Conservation (phyloP, 2,797 vertebrate species). For the Hyperoplus immaculatus region DNA sequence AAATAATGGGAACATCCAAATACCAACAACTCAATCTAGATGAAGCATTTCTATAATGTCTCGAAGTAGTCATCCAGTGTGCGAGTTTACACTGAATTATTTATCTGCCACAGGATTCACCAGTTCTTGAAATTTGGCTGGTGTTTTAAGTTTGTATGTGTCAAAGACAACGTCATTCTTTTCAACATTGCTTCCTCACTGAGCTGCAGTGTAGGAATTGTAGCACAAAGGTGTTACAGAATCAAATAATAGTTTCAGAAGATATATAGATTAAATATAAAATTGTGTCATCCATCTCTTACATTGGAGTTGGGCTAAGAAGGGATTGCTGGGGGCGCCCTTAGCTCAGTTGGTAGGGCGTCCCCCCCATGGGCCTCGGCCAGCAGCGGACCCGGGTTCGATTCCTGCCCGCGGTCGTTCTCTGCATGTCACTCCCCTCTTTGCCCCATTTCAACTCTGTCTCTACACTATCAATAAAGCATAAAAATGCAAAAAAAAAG, state of each 20-base stretch:
- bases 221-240: background rate
- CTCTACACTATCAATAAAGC: too few species aligned
- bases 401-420: too few species aligned
- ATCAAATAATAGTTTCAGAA: background rate
- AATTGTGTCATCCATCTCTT: background rate
- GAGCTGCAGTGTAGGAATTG: background rate
- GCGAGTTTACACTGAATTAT: background rate
- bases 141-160: background rate
- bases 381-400: too few species aligned
- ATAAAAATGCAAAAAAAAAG: too few species aligned
- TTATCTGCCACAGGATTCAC: background rate
- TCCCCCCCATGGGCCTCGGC: too few species aligned
- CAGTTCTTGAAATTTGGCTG: background rate
- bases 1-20: slow-evolving; percentile 8
- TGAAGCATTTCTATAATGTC: background rate
- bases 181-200: background rate
- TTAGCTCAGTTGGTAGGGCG: too few species aligned
- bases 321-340: too few species aligned
- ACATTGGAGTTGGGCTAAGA: background rate
- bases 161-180: background rate
- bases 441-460: too few species aligned
- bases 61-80: background rate
- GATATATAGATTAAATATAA: background rate
- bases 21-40: background rate
- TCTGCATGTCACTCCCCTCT: too few species aligned